A percentile compares a stretch with the other conserved stretches of the same genome.
Conservation (phyloP, 2,888 invertebrate species). For the Neoascia interrupta region DNA sequence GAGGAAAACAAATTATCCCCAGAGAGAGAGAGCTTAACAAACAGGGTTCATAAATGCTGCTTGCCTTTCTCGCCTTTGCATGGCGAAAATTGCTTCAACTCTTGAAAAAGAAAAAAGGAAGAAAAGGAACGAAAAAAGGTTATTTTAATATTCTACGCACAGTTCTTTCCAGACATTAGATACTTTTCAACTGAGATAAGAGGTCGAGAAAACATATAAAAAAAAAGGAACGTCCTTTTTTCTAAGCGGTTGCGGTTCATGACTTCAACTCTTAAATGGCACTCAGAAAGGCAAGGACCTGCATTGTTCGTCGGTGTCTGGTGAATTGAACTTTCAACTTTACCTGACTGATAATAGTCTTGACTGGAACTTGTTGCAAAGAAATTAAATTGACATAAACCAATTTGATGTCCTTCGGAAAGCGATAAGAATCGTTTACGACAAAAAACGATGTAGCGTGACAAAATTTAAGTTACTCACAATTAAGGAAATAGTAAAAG, state of each 20-base stretch:
- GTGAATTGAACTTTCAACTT: constrained; percentile 25
- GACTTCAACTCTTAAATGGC: not conserved
- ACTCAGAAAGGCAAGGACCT: not conserved
- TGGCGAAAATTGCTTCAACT: not conserved
- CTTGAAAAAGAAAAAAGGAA: not conserved
- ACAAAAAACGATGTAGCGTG: constrained; percentile 5
- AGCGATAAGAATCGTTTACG: not conserved
- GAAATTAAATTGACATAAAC: not conserved
- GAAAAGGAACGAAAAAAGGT: too few species aligned
- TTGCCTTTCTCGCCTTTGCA: not conserved
- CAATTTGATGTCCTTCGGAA: not conserved
- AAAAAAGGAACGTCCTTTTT: not conserved
- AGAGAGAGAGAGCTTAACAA: not conserved
- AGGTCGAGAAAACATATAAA: not conserved
- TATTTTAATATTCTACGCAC: constrained; percentile 3
- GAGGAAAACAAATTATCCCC: constrained; percentile 2
- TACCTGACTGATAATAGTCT: not conserved
- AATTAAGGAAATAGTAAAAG: not conserved
- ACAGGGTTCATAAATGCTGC: not conserved
- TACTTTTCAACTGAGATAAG: not conserved
- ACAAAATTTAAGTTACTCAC: not conserved
- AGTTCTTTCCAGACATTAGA: constrained; percentile 4
- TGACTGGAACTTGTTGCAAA: constrained; percentile 2
- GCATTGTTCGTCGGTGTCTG: constrained; percentile 8
- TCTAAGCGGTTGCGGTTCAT: not conserved